These are phyloP conservation scores for Chaetodon trifasciatus DNA, from an alignment of 2,797 vertebrate species.

Conservation along the genomic window DNA sequence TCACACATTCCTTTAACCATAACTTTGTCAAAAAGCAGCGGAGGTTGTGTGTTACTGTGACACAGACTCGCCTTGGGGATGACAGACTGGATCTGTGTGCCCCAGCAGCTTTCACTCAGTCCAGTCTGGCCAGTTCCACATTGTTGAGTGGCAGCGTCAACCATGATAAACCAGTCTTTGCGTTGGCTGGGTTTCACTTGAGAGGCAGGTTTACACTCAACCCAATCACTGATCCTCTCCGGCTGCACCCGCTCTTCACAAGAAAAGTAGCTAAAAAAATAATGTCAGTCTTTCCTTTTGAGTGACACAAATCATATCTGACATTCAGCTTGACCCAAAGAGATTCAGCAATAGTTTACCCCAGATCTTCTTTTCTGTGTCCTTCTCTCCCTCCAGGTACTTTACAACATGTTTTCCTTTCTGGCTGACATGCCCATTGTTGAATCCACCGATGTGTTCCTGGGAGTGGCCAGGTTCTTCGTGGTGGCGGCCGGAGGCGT, in stretches of 20 bases:
- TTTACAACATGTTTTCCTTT: constrained; percentile 93
- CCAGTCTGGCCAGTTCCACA: constrained; percentile 32
- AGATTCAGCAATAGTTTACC: background rate
- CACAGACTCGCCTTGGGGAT: background rate
- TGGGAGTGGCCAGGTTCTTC: constrained; percentile 91
- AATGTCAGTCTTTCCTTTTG: background rate
- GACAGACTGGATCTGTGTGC: background rate
- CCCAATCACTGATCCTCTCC: background rate
- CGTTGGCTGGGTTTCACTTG: constrained; percentile 25
- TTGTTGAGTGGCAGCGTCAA: background rate
- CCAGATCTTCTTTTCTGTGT: background rate
- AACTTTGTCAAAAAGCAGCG: background rate
- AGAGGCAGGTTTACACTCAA: constrained; percentile 28
- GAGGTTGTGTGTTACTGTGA: background rate
- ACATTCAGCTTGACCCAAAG: background rate
- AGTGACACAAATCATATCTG: background rate
- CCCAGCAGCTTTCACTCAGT: background rate
- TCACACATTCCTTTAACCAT: background rate
- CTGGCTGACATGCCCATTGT: constrained; percentile 89
- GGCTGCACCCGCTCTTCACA: background rate
- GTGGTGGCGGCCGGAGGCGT: constrained; percentile 92
- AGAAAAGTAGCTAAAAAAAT: background rate
- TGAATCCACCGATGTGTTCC: constrained; percentile 88
- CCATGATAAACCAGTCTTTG: background rate
- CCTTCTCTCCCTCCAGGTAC: constrained; percentile 78